Evolutionary conservation across 2,888 invertebrate genomes (phyloP).

Genomic region (Temnothorax rugatulus): DNA sequence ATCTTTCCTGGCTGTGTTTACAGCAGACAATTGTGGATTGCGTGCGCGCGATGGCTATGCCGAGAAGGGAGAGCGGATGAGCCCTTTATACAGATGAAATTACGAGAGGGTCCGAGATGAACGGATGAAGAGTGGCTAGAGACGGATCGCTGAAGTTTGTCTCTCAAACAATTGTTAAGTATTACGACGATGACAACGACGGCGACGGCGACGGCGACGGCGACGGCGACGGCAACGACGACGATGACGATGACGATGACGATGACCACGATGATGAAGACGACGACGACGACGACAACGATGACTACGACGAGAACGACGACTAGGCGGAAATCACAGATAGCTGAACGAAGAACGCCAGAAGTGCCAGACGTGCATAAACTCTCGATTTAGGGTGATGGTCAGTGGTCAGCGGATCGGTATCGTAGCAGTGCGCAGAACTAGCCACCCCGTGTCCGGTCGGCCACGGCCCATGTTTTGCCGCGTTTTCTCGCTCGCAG

Average conservation of each 20-base stretch:
- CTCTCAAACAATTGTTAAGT: slow-evolving; percentile 77
- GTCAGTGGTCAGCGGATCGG: slow-evolving; percentile 80
- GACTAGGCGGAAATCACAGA: slow-evolving; percentile 76
- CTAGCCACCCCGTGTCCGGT: slow-evolving; percentile 80
- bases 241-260: background rate
- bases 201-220: background rate
- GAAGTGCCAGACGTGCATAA: slow-evolving; percentile 79
- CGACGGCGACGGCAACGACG: background rate
- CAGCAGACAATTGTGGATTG: slow-evolving; percentile 78
- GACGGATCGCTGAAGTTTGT: slow-evolving; percentile 70
- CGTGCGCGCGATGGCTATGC: slow-evolving; percentile 79
- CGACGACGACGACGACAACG: slow-evolving; percentile 65
- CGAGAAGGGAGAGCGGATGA: slow-evolving; percentile 77
- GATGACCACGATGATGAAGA: slow-evolving; percentile 57
- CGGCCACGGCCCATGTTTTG: slow-evolving; percentile 63
- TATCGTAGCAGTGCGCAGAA: slow-evolving; percentile 83
- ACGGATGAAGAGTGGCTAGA: slow-evolving; percentile 83
- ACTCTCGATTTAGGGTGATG: slow-evolving; percentile 77
- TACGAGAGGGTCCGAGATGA: slow-evolving; percentile 82
- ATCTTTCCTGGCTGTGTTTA: slow-evolving; percentile 73
- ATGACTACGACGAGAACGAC: slow-evolving; percentile 55
- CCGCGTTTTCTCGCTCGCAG: slow-evolving; percentile 77
- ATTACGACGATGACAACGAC: slow-evolving; percentile 75
- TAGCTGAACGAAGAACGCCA: slow-evolving; percentile 81
- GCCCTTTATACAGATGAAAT: slow-evolving; percentile 81